These are phyloP conservation scores for Spisula subtruncata DNA, from an alignment of 2,888 invertebrate genomes.

Conservation along the genomic window DNA sequence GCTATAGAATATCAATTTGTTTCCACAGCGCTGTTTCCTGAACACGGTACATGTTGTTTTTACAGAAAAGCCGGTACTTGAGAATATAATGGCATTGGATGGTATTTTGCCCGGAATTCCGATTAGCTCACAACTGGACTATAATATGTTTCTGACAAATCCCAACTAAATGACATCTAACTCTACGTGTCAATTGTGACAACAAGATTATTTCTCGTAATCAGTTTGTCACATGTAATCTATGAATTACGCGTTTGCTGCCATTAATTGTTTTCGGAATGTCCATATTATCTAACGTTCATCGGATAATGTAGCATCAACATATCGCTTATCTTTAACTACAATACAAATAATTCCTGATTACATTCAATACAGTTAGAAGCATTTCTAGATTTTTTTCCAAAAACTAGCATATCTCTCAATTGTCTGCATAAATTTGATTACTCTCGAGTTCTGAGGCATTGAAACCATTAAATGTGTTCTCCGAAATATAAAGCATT, in stretches of 20 bases:
- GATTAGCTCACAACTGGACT: too few species aligned
- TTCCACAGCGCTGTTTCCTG: too few species aligned
- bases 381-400: background rate
- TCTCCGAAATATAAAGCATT: background rate
- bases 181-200: background rate
- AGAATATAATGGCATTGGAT: too few species aligned
- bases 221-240: background rate
- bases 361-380: constrained; percentile 15
- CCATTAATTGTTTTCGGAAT: background rate
- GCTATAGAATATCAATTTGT: too few species aligned
- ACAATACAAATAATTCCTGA: background rate
- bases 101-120: too few species aligned
- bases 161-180: too few species aligned
- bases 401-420: background rate
- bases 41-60: too few species aligned
- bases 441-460: background rate
- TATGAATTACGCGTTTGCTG: background rate
- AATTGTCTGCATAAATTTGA: constrained; percentile 10
- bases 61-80: too few species aligned
- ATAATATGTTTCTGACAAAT: too few species aligned
- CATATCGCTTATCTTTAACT: background rate
- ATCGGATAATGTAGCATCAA: background rate
- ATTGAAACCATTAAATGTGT: background rate
- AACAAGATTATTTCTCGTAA: background rate
- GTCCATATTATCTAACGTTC: background rate